Conservation (phyloP, 2,888 invertebrate genomes). For the Tillus elongatus region DNA sequence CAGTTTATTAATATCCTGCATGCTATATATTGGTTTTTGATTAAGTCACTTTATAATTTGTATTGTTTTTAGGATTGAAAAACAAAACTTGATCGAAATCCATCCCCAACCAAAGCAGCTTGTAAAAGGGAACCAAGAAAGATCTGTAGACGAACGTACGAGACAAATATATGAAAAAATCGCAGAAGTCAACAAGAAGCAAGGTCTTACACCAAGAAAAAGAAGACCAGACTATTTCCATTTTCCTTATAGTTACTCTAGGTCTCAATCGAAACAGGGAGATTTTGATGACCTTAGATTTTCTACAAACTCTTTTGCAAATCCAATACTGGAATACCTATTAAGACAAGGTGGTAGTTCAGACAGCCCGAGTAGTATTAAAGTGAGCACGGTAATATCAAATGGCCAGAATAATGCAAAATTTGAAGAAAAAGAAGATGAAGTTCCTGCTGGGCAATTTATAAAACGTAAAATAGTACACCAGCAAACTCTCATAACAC, state of each 20-base stretch:
- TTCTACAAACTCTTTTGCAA: conserved; percentile 27
- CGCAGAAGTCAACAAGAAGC: conserved; percentile 46
- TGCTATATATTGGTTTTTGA: no score
- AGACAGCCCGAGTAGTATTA: not conserved
- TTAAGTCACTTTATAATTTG: no score
- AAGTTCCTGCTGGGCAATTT: conserved; percentile 32
- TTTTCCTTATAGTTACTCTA: conserved; percentile 28
- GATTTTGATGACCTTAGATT: conserved; percentile 30
- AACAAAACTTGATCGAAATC: conserved; percentile 26
- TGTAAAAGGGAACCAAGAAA: no score
- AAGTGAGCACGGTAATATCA: no score
- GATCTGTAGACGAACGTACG: conserved; percentile 30
- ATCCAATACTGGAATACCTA: conserved; percentile 35
- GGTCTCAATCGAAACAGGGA: conserved; percentile 16
- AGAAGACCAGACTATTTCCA: conserved; percentile 26
- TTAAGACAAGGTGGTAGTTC: conserved; percentile 18
- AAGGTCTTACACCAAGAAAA: conserved; percentile 33
- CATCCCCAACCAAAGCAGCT: no score
- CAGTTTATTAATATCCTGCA: no score
- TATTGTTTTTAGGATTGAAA: conserved; percentile 32
- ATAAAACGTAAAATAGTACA: conserved; percentile 38
- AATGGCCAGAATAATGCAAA: not conserved
- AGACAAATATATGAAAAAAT: conserved; percentile 49
- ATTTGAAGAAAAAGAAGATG: conserved; percentile 23
- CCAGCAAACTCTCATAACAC: conserved; percentile 33